Base-by-base conservation (phyloP, 2,888 invertebrate genomes). In the Micoletzkya japonica region DNA sequence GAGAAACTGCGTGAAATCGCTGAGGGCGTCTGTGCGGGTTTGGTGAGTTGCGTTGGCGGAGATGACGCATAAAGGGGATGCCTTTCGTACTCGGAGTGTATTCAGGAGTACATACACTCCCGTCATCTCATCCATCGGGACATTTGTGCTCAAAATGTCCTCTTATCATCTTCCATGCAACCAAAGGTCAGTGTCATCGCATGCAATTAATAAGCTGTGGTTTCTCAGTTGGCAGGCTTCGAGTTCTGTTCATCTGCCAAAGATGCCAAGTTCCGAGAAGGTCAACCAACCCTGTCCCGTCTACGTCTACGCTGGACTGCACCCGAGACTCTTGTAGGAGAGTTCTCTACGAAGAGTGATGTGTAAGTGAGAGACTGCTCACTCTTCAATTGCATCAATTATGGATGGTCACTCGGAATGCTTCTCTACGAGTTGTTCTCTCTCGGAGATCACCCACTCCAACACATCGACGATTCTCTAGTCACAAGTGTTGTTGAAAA, bases 291-390 rank as follows among this genome's bases (percentile, higher is more conserved):
- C 7, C 66, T 66, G 14, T 28, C 36, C 37, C 66, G 66, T 28
- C 36, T 66, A 37, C 44, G 54, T 7, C 20, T 56, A 17, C 24
- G 56, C 36, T 66, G 66, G 66, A 34, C 30, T 20, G 2, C 66
- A 26, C 66, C 66, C 30, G 66, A 66, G 26, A 56, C 54, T 14
- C 30, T 66, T 6, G 54, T 54, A 28, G 66, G 66, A 37, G 66
- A 66, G 28, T 66, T 66, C 56, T 66, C 66, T 6, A 36, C 34
- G n/a, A 66, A 66, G 39, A 66, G 66, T 56, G 66, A 66, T 36
- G 56, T 66, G 66, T 66, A 17, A 54, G 66, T 56, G 17, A 56
- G 20, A 6, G 7, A n/a, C 34, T 60, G 4, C 10, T 17, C n/a
- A n/a, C n/a, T n/a, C n/a, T n/a, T n/a, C 24, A 52, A n/a, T 52